Base-by-base conservation (phyloP, 2,888 invertebrate species). In the Eubasilissa splendida region DNA sequence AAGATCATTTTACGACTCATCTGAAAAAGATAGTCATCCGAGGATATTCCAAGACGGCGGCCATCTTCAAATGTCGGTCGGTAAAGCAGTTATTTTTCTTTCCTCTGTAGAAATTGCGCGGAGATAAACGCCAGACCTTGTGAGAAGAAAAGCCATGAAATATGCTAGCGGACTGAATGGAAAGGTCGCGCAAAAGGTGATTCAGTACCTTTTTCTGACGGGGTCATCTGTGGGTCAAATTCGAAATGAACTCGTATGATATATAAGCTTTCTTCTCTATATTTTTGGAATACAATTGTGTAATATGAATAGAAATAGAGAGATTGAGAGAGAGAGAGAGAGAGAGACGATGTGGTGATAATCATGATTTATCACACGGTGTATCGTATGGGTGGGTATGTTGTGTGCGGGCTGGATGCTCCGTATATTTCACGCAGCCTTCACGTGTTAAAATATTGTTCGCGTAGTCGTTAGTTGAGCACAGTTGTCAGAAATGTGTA, bases 51-150 rank as follows among this genome's bases (percentile, higher is more conserved):
- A 50, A 68, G 68, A 68, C 50, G 68, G 68, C 68, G 68, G 33
- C 52, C 50, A 68, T 33, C 14, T 68, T 68, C 14, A 42, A 66
- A 42, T n/a, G 66, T 10, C 66, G 66, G 68, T 68, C 68, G 68
- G 68, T 50, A 68, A 52, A 68, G 68, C 68, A 68, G 68, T 68
- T 68, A 68, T 68, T 50, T 68, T 68, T 50, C 68, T 50, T 33
- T 9, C 68, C 68, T 68, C 50, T 68, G 68, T 68, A 50, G 14
- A 68, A 68, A 68, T 52, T 33, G 68, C 50, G 7, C 11, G 9
- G 68, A 68, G 68, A 68, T 68, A 68, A 68, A 68, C 42, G 52
- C 12, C 58, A n/a, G n/a, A 68, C 68, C 50, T n/a, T 50, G 68
- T 50, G 50, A 50, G 3, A n/a, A 68, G 50, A 14, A 42, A 50